phyloP scores from a whole-genome alignment of 1,140 invertebrate genomes.

The Drosophila dunni region DNA sequence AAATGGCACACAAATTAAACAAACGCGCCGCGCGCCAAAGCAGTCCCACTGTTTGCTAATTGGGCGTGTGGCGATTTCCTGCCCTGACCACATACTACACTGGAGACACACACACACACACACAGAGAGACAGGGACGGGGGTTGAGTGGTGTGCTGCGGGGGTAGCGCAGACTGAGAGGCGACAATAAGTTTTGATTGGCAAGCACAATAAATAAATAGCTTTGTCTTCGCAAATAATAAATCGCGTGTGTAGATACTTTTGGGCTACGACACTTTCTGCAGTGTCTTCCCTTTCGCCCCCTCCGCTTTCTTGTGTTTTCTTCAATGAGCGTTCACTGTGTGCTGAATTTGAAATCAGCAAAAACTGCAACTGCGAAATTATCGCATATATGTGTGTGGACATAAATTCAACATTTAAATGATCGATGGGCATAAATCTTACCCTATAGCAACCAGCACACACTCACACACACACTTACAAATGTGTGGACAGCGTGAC shows the following conservation, averaged over 20 bases:
- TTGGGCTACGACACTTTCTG: constrained; percentile 4
- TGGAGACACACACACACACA: too few species aligned
- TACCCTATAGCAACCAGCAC: neutral
- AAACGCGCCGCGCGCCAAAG: constrained; percentile 52
- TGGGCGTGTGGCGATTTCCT: constrained; percentile 81
- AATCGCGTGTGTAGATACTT: neutral
- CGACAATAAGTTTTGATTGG: constrained; percentile 81
- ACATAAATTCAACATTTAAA: constrained; percentile 60
- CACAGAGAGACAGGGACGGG: neutral
- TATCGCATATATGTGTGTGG: constrained; percentile 23
- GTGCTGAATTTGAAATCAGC: constrained; percentile 24
- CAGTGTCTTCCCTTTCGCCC: neutral
- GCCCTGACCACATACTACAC: constrained; percentile 10
- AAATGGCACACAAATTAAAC: constrained; percentile 47
- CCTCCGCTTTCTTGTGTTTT: neutral
- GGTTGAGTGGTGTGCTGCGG: neutral
- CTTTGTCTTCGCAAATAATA: constrained; percentile 38
- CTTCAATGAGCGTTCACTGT: constrained; percentile 30
- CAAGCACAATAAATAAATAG: constrained; percentile 58
- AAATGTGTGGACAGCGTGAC: neutral
- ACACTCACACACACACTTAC: neutral
- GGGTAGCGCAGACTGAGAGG: neutral
- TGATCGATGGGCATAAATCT: constrained; percentile 74
- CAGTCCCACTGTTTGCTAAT: constrained; percentile 72
- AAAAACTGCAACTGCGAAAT: constrained; percentile 34